Evolutionary conservation across 23 tunicate genomes (phyloP).

Genomic region (Trididemnum clinides): DNA sequence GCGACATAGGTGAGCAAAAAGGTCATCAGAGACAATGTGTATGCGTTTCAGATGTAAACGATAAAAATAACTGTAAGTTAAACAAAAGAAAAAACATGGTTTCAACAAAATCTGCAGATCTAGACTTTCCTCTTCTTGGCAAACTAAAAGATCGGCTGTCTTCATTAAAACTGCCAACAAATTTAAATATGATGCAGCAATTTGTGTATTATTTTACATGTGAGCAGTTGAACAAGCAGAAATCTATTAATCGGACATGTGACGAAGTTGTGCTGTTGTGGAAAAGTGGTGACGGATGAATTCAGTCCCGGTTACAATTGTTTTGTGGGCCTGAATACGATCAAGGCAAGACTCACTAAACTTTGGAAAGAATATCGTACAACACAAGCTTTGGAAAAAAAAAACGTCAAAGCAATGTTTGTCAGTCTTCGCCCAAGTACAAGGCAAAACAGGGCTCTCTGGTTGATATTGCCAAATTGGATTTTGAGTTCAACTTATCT

Average conservation of each 20-base stretch:
- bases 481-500: not conserved
- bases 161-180: not conserved
- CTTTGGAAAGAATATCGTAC: not conserved
- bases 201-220: not conserved
- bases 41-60: no score
- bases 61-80: no score
- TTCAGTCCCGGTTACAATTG: not conserved
- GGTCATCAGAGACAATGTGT: no score
- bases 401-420: not conserved
- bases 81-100: not conserved
- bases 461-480: slow-evolving; percentile 10
- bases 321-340: not conserved
- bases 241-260: slow-evolving; percentile 7
- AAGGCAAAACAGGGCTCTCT: not conserved
- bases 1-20: no score
- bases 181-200: not conserved
- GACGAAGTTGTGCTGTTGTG: not conserved
- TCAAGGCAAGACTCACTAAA: not conserved
- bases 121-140: not conserved
- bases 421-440: not conserved
- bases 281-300: not conserved
- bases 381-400: not conserved
- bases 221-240: not conserved
- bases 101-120: not conserved
- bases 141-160: not conserved